Evolutionary conservation across 2,888 invertebrate species (phyloP), one percentile per base, ranked within the genome.

Genomic region (Endomychus coccineus): DNA sequence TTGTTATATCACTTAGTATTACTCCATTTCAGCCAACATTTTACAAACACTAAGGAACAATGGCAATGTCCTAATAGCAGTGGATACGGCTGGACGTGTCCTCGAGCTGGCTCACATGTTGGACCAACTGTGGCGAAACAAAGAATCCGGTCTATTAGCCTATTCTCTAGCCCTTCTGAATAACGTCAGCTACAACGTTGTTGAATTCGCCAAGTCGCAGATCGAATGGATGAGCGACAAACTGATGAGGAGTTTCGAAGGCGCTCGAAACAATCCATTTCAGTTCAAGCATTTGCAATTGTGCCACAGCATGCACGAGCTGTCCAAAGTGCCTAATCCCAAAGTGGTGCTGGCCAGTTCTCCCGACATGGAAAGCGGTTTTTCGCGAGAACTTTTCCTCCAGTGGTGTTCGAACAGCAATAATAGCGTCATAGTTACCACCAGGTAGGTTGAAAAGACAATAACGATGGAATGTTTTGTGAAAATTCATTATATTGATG

Each of bases 211-310:
- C 2, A 98, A 97, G 64, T 94, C 94, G 0, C 94, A 86, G 75
- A 94, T 98, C 49, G 98, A 98, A 68, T 98, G 97, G 98, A 98
- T 99, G 98, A 94, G 94, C 59, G 97, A 98, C 59, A 97, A 96
- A 59, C 70, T 99, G 24, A 92, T 96, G 73, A 80, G 91, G 42
- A 83, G 83, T 34, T 90, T 91, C 59, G 90, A 91, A 62, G 88
- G 87, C 1, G 87, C 87, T 0, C 75, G 92, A 36, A 88, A 86
- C 54, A 96, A 95, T 71, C 97, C 97, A 0, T 97, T 96, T 64
- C 91, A 91, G 35, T 87, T 97, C 44, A 86, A 88, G 44, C 89
- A 96, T 67, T 70, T 98, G 31, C 90, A 94, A 52, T 71, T 97
- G 4, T 96, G 96, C 55, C 97, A 98, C 64, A 89, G 85, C 39